Percentiles rank a stretch among this genome's conserved stretches.
phyloP scores from a whole-genome alignment of 2,797 vertebrate genomes.

The Enteromius unitaeniatus region DNA sequence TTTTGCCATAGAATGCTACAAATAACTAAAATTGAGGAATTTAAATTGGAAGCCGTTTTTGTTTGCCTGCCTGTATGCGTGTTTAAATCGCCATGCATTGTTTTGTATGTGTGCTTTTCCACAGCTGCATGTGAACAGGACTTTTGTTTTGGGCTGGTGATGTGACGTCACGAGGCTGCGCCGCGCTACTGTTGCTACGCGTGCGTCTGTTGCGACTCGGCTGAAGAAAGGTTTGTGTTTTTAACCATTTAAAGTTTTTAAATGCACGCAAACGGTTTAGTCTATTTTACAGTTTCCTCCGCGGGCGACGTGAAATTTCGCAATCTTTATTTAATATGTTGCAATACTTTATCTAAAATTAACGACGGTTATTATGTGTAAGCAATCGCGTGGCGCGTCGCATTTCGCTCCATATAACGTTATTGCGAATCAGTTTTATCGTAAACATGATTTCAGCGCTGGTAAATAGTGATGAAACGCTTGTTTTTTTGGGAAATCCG shows the following conservation, averaged over 20 bases:
- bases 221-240: constrained; percentile 27
- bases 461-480: neutral
- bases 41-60: too few relatives aligned
- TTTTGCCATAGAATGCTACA: too few relatives aligned
- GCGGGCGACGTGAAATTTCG: too few relatives aligned
- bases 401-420: neutral
- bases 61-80: too few relatives aligned
- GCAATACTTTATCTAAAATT: neutral
- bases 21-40: too few relatives aligned
- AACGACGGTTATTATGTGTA: neutral
- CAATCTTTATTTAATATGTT: neutral
- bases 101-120: neutral
- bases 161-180: neutral
- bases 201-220: neutral
- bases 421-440: neutral
- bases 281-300: neutral
- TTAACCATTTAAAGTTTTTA: constrained; percentile 14
- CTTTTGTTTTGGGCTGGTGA: neutral
- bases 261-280: neutral
- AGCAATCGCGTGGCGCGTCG: neutral
- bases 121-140: neutral
- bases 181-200: neutral
- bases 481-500: neutral
- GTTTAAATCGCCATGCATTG: neutral
- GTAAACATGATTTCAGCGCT: neutral